Evolutionary conservation across 2,113 vertebrate species (phyloP), one percentile per base, ranked within the genome.

Genomic region (Sphyrna mokarran): DNA sequence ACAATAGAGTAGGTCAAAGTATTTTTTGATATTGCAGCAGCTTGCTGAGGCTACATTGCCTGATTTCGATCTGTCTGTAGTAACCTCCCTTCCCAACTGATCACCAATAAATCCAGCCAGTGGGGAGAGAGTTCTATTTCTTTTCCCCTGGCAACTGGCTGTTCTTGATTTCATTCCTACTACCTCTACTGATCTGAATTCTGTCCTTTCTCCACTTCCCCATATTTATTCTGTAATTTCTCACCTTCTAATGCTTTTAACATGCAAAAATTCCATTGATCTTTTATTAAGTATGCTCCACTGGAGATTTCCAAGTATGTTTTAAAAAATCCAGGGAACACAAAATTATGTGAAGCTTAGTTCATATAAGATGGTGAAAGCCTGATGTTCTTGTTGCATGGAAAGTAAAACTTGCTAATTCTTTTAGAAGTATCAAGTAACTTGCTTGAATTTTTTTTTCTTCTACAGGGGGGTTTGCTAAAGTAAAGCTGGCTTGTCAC

Each of bases 401-500:
- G 13, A 23, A 43, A n/a, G 58, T 91, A 91, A 91, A 61, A 26
- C 58, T 91, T 91, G 7, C 87, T 63, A 13, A 4, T 20, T 14
- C 61, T 93, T 66, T 33, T 33, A 37, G 20, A 93, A 93, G 10
- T 37, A 93, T 93, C 89, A 93, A n/a, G 29, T 66, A 91, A 93
- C 13, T 26, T 63, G 58, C 13, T 26, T 63, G 58, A 16, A 87
- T 11, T 22, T 0, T 48, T 9, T 54, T 96, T n/a, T 96, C 26
- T 95, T 66, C 95, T 87, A 78, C 96, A 99, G 99, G 99, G 96
- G 99, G 99, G 23, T 99, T 99, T 97, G 99, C 98, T 8, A 99
- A 99, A 96, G 99, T 99, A 87, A 99, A 99, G 96, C 98, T 99
- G 95, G 99, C 97, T 0, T 97, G 97, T 48, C 99, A 99, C 97